phyloP scores from a whole-genome alignment of 1,140 invertebrate species.

The Aporrectodea caliginosa region DNA sequence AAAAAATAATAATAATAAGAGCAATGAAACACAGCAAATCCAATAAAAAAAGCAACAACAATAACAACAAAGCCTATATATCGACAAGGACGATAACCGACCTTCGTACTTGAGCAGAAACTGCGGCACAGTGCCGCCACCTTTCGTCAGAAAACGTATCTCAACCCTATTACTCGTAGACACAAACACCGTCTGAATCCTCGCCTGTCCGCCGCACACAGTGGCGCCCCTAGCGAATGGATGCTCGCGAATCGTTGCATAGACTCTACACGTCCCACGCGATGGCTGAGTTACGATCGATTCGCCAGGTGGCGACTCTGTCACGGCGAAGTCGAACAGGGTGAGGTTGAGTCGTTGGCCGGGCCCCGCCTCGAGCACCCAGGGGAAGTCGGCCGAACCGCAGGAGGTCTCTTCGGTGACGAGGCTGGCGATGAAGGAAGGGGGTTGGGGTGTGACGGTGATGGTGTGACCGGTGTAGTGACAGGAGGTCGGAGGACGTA shows the following conservation, averaged over 20 bases:
- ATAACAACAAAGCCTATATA: too few relatives aligned
- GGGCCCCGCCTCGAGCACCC: constrained; percentile 21
- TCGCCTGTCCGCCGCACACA: constrained; percentile 14
- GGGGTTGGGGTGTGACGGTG: neutral
- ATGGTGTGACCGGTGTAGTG: neutral
- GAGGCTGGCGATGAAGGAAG: constrained; percentile 4
- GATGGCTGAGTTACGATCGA: neutral
- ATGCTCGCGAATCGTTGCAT: constrained; percentile 24
- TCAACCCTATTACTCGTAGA: constrained; percentile 14
- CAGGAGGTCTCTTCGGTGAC: constrained; percentile 26
- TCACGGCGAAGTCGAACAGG: constrained; percentile 26
- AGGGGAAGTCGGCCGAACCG: constrained; percentile 29
- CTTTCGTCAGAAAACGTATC: constrained; percentile 13
- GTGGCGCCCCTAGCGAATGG: neutral
- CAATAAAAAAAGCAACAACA: too few relatives aligned
- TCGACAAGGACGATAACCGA: too few relatives aligned
- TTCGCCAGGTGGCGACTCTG: neutral
- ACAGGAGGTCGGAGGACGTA: neutral
- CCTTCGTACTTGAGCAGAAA: neutral
- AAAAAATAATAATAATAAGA: too few relatives aligned
- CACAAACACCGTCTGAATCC: neutral
- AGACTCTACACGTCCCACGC: constrained; percentile 18
- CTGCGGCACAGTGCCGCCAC: neutral
- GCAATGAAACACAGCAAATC: too few relatives aligned
- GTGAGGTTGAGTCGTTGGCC: constrained; percentile 32